phyloP scores from a whole-genome alignment of 1,140 invertebrate species.

The Zaprionus ghesquierei region DNA sequence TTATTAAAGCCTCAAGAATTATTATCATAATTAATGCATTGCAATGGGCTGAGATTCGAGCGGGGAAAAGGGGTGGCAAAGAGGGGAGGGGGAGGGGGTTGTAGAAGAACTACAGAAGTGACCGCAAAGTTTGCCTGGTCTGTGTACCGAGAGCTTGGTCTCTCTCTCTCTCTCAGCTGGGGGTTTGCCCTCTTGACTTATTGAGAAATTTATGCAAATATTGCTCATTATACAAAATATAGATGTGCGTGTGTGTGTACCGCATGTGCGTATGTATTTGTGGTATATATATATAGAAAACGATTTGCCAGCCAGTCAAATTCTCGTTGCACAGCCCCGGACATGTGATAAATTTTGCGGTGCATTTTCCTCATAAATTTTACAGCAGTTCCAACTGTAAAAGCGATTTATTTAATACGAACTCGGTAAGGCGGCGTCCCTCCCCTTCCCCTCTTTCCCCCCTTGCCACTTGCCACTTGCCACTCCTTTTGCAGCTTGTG shows the following conservation, averaged over 20 bases:
- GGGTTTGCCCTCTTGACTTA: slow-evolving; percentile 29
- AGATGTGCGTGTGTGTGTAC: slow-evolving; percentile 6
- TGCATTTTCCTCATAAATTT: slow-evolving; percentile 67
- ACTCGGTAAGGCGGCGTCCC: neutral
- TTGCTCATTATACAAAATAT: slow-evolving; percentile 44
- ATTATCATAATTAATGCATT: slow-evolving; percentile 77
- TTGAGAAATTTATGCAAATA: slow-evolving; percentile 62
- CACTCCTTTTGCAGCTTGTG: slow-evolving; percentile 43
- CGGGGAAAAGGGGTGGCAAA: neutral
- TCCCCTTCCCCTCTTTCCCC: neutral
- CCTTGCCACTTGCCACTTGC: too few relatives aligned
- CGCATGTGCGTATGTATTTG: neutral
- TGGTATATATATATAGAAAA: slow-evolving; percentile 14
- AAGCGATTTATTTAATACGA: slow-evolving; percentile 58
- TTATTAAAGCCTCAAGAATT: slow-evolving; percentile 73
- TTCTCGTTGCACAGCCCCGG: slow-evolving; percentile 28
- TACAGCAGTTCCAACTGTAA: slow-evolving; percentile 40
- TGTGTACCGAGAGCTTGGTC: slow-evolving; percentile 14
- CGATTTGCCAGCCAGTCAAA: slow-evolving; percentile 46
- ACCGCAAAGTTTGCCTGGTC: slow-evolving; percentile 23
- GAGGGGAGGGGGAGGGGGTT: neutral
- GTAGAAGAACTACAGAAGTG: slow-evolving; percentile 26
- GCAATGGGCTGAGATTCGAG: neutral
- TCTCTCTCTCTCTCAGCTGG: too few relatives aligned
- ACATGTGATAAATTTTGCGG: slow-evolving; percentile 76